A percentile compares a stretch with the other conserved stretches of the same genome.
Evolutionary conservation across 2,888 invertebrate species (phyloP).

Genomic region (Teinopalpus imperialis): DNA sequence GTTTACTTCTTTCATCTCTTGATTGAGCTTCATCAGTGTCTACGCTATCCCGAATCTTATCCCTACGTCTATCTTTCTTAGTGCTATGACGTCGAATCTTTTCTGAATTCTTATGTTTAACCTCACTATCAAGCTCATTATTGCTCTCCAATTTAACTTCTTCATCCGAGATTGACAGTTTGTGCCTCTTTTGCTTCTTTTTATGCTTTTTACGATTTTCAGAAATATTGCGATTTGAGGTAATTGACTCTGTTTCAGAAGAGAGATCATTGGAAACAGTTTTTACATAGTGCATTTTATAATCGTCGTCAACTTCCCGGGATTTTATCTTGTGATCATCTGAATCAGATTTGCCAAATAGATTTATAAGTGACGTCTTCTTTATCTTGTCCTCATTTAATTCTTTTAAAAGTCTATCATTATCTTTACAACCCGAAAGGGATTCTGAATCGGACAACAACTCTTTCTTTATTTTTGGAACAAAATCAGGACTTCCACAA

Average conservation of each 20-base stretch:
- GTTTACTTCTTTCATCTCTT: slow-evolving; percentile 78
- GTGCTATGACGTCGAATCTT: slow-evolving; percentile 76
- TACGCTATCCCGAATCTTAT: slow-evolving; percentile 78
- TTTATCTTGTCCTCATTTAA: slow-evolving; percentile 52
- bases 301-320: slow-evolving; percentile 59
- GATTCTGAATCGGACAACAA: slow-evolving; percentile 75
- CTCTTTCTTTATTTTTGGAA: slow-evolving; percentile 80
- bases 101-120: slow-evolving; percentile 69
- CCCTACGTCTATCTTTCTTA: slow-evolving; percentile 84
- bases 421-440: slow-evolving; percentile 45
- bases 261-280: slow-evolving; percentile 64
- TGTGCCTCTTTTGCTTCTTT: slow-evolving; percentile 91
- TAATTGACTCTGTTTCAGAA: slow-evolving; percentile 71
- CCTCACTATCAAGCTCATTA: slow-evolving; percentile 49
- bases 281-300: slow-evolving; percentile 55
- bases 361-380: slow-evolving; percentile 63
- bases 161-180: slow-evolving; percentile 84
- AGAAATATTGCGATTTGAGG: slow-evolving; percentile 58
- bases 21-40: slow-evolving; percentile 65
- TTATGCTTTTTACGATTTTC: slow-evolving; percentile 90
- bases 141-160: slow-evolving; percentile 66
- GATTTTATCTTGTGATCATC: slow-evolving; percentile 69
- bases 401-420: slow-evolving; percentile 42
- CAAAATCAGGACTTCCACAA: slow-evolving; percentile 59
- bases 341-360: slow-evolving; percentile 74